Conservation (phyloP, 2,888 invertebrate genomes). For the Scrobipalpa costella region DNA sequence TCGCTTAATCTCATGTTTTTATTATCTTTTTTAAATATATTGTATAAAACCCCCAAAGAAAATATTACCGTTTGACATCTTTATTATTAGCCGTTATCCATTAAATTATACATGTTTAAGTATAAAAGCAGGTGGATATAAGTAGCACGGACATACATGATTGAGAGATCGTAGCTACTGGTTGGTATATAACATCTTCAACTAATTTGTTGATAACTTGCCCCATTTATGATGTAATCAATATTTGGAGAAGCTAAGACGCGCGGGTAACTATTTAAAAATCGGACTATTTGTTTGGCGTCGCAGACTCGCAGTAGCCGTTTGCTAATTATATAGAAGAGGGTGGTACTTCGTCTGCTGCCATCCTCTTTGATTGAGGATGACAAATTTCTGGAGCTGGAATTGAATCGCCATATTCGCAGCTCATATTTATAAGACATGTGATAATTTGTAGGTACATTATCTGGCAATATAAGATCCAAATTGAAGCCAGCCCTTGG, state of each 20-base stretch:
- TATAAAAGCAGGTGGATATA: background rate
- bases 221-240: too few species aligned
- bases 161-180: background rate
- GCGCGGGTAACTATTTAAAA: too few species aligned
- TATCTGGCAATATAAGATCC: background rate
- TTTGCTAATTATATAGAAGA: background rate
- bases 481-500: background rate
- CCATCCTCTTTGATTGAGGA: background rate
- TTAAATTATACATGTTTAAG: background rate
- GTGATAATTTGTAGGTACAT: slow-evolving; percentile 9
- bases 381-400: background rate
- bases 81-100: slow-evolving; percentile 6
- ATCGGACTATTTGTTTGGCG: background rate
- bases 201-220: background rate
- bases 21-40: background rate
- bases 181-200: background rate
- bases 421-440: slow-evolving; percentile 1
- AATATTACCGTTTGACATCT: slow-evolving; percentile 14
- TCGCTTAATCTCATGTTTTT: background rate
- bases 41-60: slow-evolving; percentile 4
- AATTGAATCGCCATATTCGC: background rate
- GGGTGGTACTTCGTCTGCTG: background rate
- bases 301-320: background rate
- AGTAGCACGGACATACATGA: background rate
- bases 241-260: too few species aligned